phyloP scores from a whole-genome alignment of 64 coral and sea anemone species.

The Trachythela sp. region DNA sequence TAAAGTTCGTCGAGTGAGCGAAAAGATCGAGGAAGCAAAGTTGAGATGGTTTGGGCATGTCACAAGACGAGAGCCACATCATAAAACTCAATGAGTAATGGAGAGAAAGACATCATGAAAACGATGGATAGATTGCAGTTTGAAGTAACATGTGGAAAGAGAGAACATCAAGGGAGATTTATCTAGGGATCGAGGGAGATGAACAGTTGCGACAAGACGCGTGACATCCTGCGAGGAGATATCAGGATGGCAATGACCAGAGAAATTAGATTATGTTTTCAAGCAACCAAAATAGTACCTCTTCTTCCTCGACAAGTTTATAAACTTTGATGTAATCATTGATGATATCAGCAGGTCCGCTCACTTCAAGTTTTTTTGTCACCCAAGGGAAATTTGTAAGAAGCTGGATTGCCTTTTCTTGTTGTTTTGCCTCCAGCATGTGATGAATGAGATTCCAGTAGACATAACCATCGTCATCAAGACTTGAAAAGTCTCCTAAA shows the following conservation, averaged over 20 bases:
- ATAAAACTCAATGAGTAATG: no score
- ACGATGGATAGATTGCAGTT: no score
- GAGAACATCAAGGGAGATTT: no score
- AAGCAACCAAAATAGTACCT: not conserved
- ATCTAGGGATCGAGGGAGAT: no score
- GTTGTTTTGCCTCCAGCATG: constrained; percentile 64
- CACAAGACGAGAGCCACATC: no score
- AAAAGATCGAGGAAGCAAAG: not conserved
- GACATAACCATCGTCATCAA: constrained; percentile 81
- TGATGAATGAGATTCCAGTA: constrained; percentile 77
- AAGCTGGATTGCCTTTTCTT: constrained; percentile 48
- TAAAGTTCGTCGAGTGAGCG: no score
- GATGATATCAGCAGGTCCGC: constrained; percentile 70
- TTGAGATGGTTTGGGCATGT: not conserved
- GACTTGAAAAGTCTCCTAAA: constrained; percentile 53
- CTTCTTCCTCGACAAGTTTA: constrained; percentile 5
- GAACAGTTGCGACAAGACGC: no score
- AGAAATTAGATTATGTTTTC: no score
- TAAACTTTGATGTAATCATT: constrained; percentile 70
- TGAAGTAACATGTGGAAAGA: no score
- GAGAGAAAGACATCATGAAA: no score
- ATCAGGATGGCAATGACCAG: no score
- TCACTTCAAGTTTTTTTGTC: constrained; percentile 57
- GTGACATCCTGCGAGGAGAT: no score
- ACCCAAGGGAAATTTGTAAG: constrained; percentile 74